Evolutionary conservation across 2,888 invertebrate species (phyloP), one percentile per base, ranked within the genome.

Genomic region (Cerastis leucographa): DNA sequence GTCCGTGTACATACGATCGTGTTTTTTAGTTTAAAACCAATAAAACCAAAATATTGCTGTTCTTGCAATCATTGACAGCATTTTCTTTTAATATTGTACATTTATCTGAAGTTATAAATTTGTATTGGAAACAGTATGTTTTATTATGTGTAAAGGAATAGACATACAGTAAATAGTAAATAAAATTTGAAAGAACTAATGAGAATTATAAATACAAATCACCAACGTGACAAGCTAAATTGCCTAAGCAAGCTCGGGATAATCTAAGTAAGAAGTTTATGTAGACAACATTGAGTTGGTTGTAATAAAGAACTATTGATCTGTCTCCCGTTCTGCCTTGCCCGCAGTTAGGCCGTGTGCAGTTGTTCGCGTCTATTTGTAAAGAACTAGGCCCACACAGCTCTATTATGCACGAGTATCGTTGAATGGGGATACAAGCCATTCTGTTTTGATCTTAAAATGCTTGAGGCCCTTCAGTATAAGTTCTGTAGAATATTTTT

Each of bases 271-370:
- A 76, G 35, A 81, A 68, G 29, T 64, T 46, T 25, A 66, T 70
- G 22, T 44, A 65, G 51, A 66, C 42, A 42, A 44, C 25, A 66
- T 29, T 5, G 22, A 54, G 49, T 61, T 35, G 42, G 35, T 73
- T 62, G 35, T 70, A 54, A 71, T 81, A 85, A 75, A 75, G 65
- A 75, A 71, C 68, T 82, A 82, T 85, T 71, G 82, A 85, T 85
- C 61, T 42, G 74, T 42, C 49, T 42, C 64, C 71, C 61, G 54
- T 61, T 75, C 59, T 54, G 61, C 56, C 54, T 40, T 59, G 54
- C 29, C 56, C 68, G 51, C 44, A 75, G 71, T 71, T 75, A 80
- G 81, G 71, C 62, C 54, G 65, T 54, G 49, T 80, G 85, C 81
- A 75, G 46, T 73, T 83, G 51, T 71, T 49, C 29, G 22, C n/a